phyloP scores from a whole-genome alignment of 2,888 invertebrate genomes.

The Hirudinaria manillensis region DNA sequence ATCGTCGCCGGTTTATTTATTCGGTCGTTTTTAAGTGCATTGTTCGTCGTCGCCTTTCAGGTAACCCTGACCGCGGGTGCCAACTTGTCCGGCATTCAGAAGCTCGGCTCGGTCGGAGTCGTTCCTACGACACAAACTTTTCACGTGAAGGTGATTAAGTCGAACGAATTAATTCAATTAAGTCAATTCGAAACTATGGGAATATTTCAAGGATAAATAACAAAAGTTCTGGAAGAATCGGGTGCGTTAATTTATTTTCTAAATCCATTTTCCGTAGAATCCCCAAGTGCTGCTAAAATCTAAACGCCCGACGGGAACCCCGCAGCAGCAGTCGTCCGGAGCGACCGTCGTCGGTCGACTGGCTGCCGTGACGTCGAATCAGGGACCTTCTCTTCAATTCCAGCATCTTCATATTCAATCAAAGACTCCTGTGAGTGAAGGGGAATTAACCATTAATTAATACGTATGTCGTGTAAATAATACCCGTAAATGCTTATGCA shows the following conservation, averaged over 20 bases:
- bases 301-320: not conserved
- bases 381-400: constrained; percentile 14
- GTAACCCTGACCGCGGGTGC: not conserved
- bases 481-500: no score
- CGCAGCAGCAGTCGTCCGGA: constrained; percentile 6
- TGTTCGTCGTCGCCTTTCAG: not conserved
- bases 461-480: no score
- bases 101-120: constrained; percentile 4
- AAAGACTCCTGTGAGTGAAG: not conserved
- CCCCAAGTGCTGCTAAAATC: constrained; percentile 1
- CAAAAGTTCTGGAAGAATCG: no score
- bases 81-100: constrained; percentile 5
- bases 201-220: no score
- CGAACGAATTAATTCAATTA: no score
- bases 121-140: constrained; percentile 5
- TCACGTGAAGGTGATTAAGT: not conserved
- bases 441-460: no score
- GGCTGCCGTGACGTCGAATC: not conserved
- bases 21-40: not conserved
- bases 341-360: constrained; percentile 5
- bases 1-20: no score
- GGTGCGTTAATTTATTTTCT: no score
- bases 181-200: no score
- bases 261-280: not conserved
- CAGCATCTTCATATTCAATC: constrained; percentile 4